These are phyloP conservation scores for Idaea straminata DNA, from an alignment of 2,888 invertebrate species.

Conservation along the genomic window DNA sequence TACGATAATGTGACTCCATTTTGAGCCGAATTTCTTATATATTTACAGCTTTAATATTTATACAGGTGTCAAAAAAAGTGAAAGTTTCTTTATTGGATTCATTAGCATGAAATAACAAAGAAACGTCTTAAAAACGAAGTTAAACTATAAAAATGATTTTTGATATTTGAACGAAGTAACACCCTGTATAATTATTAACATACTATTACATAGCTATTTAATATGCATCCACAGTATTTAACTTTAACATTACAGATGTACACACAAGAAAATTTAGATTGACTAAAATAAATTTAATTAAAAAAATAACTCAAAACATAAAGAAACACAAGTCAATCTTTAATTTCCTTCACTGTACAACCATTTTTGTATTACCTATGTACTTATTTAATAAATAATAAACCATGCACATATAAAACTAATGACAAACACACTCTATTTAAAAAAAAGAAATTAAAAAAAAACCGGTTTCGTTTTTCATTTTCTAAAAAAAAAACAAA, in stretches of 20 bases:
- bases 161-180: not conserved
- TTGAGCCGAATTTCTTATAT: conserved; percentile 15
- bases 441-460: conserved; percentile 33
- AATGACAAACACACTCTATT: conserved; percentile 78
- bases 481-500: conserved; percentile 33
- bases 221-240: conserved; percentile 57
- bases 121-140: not conserved
- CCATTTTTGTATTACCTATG: conserved; percentile 43
- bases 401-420: conserved; percentile 79
- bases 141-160: not conserved
- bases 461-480: conserved; percentile 10
- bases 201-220: conserved; percentile 38
- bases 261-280: conserved; percentile 34
- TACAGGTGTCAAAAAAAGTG: conserved; percentile 13
- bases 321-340: conserved; percentile 36
- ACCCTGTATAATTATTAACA: conserved; percentile 21
- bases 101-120: not conserved
- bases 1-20: conserved; percentile 11
- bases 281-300: conserved; percentile 16
- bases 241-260: conserved; percentile 52
- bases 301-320: conserved; percentile 8
- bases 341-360: conserved; percentile 50
- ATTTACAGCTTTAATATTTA: conserved; percentile 35
- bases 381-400: conserved; percentile 57
- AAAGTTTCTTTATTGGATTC: not conserved